Conservation (phyloP, 2,113 vertebrate species). For the Miniopterus natalensis region DNA sequence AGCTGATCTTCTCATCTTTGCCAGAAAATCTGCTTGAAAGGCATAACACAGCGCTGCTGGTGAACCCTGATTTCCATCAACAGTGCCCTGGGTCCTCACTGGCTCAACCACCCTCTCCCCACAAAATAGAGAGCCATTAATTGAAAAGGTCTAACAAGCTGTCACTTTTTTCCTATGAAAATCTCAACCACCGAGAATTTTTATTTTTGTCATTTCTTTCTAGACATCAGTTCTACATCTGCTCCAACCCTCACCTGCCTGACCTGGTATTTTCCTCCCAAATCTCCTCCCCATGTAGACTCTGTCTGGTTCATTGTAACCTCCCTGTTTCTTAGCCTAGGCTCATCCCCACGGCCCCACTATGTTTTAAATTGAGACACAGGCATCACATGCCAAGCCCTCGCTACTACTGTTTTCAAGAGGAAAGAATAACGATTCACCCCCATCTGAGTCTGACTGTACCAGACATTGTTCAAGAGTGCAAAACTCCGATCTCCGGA, state of each 20-base stretch:
- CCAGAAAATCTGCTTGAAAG: constrained; percentile 19
- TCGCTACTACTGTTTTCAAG: not conserved
- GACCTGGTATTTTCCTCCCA: not conserved
- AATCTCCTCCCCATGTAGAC: not conserved
- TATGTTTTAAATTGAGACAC: constrained; percentile 39
- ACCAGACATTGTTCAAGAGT: constrained; percentile 61
- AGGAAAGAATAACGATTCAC: constrained; percentile 66
- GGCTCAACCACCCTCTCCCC: not conserved
- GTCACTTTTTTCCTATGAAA: not conserved
- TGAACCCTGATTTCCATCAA: constrained; percentile 17
- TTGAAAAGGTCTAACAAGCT: not conserved
- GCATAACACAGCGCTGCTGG: not conserved
- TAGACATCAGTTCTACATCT: constrained; percentile 3
- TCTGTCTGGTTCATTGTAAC: not conserved
- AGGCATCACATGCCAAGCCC: not conserved
- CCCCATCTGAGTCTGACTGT: constrained; percentile 70
- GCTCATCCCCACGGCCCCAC: not conserved
- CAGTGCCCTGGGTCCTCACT: not conserved
- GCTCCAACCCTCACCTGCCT: not conserved
- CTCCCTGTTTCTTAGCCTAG: not conserved
- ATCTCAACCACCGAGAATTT: not conserved
- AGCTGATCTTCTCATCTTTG: not conserved
- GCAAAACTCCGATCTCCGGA: constrained; percentile 1
- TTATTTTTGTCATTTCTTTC: not conserved
- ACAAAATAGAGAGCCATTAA: not conserved